Evolutionary conservation across 2,797 vertebrate species (phyloP).

Genomic region (Argya squamiceps): DNA sequence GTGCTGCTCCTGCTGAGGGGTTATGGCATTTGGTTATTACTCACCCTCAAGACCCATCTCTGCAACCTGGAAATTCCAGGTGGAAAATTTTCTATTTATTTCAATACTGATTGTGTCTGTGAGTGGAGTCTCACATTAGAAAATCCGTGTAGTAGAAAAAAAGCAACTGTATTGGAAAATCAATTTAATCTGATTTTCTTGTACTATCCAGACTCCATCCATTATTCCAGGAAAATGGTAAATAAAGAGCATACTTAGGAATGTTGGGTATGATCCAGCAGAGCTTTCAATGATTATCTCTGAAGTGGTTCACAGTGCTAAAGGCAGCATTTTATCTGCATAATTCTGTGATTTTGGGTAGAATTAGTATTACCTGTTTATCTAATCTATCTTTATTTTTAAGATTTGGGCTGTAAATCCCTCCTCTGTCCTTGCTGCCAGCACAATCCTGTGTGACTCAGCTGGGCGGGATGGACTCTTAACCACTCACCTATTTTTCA

Average conservation of each 20-base stretch:
- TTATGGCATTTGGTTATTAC: background rate
- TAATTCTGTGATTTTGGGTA: background rate
- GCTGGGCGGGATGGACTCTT: background rate
- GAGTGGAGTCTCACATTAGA: background rate
- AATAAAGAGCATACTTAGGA: background rate
- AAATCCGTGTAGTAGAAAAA: background rate
- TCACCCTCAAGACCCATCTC: background rate
- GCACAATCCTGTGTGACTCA: rapidly evolving
- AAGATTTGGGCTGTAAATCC: background rate
- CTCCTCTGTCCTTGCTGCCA: background rate
- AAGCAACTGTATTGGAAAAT: background rate
- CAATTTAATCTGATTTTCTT: background rate
- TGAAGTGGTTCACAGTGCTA: background rate
- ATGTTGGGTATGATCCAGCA: background rate
- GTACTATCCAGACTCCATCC: background rate
- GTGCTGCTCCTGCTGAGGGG: background rate
- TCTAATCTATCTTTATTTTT: too few species aligned
- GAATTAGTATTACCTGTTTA: background rate
- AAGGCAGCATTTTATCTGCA: background rate
- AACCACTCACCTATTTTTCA: background rate
- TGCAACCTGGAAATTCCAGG: background rate
- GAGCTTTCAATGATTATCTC: background rate
- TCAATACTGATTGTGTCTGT: background rate
- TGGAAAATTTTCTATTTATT: background rate
- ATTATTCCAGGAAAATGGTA: background rate